Evolutionary conservation across 2,888 invertebrate species (phyloP).

Genomic region (Trilocha varians): DNA sequence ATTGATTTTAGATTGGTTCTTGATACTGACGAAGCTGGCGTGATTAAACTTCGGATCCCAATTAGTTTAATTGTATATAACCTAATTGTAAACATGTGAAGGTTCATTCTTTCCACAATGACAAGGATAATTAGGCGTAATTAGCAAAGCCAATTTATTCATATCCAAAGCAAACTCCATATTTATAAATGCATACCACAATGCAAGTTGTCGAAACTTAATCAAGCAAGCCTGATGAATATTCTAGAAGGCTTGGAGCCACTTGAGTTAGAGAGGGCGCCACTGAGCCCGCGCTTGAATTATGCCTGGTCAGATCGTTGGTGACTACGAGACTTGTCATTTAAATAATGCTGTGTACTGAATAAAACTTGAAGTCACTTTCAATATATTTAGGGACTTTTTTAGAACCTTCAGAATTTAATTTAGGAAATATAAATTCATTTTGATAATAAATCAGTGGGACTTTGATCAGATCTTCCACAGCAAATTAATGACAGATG

Average conservation of each 20-base stretch:
- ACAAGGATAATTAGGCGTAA: too few species aligned
- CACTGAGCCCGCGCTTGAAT: slow-evolving; percentile 44
- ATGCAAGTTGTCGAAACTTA: slow-evolving; percentile 22
- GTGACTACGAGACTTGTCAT: slow-evolving; percentile 20
- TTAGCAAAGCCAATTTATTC: too few species aligned
- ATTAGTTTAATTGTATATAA: too few species aligned
- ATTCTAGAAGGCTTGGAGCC: slow-evolving; percentile 49
- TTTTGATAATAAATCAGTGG: too few species aligned
- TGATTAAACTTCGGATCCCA: too few species aligned
- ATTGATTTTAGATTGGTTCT: too few species aligned
- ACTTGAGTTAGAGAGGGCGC: slow-evolving; percentile 34
- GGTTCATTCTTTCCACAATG: too few species aligned
- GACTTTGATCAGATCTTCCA: too few species aligned
- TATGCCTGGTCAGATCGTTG: slow-evolving; percentile 49
- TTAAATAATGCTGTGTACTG: slow-evolving; percentile 17
- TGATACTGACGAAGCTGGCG: too few species aligned
- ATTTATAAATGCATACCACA: neutral
- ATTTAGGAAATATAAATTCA: too few species aligned
- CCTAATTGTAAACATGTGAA: too few species aligned
- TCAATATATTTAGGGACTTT: neutral
- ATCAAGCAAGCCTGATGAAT: slow-evolving; percentile 54
- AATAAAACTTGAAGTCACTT: neutral
- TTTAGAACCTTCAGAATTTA: neutral
- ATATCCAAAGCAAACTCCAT: neutral
- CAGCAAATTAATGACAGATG: too few species aligned